Percentiles rank a stretch among this genome's conserved stretches.
These are phyloP conservation scores for Diorhabda elongata DNA, from an alignment of 1,140 invertebrate genomes.

Conservation along the genomic window DNA sequence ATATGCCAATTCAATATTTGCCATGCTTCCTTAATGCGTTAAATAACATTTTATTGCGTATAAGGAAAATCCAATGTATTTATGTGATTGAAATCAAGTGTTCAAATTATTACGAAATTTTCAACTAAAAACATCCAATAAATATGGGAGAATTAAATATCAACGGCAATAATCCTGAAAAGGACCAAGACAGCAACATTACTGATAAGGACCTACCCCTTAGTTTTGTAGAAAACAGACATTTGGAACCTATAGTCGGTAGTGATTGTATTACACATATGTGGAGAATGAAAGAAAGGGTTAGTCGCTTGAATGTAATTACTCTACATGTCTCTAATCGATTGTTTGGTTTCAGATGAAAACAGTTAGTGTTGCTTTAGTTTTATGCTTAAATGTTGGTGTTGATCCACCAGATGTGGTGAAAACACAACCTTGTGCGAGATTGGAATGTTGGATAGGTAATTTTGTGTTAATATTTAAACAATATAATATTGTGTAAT, in stretches of 20 bases:
- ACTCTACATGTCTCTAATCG: slow-evolving; percentile 1
- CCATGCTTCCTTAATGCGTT: background rate
- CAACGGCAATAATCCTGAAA: background rate
- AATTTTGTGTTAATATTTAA: slow-evolving; percentile 30
- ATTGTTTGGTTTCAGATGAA: slow-evolving; percentile 70
- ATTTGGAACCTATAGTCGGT: slow-evolving; percentile 72
- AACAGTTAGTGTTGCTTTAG: slow-evolving; percentile 98
- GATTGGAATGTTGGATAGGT: slow-evolving; percentile 97
- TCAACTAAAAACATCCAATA: background rate
- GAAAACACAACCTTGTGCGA: slow-evolving; percentile 93
- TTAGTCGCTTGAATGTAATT: slow-evolving; percentile 47
- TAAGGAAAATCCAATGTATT: background rate
- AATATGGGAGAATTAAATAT: slow-evolving; percentile 7
- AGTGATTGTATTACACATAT: slow-evolving; percentile 68
- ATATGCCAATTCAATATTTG: slow-evolving; percentile 2
- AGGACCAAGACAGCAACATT: slow-evolving; percentile 19
- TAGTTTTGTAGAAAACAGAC: slow-evolving; percentile 66
- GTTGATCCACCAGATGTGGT: slow-evolving; percentile 98
- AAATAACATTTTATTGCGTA: slow-evolving; percentile 4
- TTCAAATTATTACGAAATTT: background rate
- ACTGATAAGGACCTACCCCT: slow-evolving; percentile 62
- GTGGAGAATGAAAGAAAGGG: slow-evolving; percentile 90
- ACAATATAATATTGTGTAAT: no score
- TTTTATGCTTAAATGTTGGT: slow-evolving; percentile 96
- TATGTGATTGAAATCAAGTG: background rate